Evolutionary conservation across 2,113 vertebrate genomes (phyloP).

Genomic region (Nansenia antarctica): DNA sequence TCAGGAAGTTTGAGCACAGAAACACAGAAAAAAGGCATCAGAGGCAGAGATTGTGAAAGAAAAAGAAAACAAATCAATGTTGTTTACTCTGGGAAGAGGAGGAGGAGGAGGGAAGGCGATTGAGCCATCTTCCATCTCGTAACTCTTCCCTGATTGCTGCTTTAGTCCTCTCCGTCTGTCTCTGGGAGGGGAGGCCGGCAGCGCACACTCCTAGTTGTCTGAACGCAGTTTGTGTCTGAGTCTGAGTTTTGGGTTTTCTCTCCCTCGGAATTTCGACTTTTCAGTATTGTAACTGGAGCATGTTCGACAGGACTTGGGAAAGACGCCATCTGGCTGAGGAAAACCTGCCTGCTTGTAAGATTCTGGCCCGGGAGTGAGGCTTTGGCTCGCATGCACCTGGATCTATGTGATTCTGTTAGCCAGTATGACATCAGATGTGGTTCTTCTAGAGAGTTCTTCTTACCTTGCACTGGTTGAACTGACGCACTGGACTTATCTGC

Average conservation of each 20-base stretch:
- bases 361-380: conserved; percentile 31
- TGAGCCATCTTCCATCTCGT: conserved; percentile 40
- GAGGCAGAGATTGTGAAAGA: conserved; percentile 14
- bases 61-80: conserved; percentile 60
- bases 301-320: conserved; percentile 58
- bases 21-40: conserved; percentile 37
- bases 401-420: conserved; percentile 43
- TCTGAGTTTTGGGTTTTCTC: conserved; percentile 40
- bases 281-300: conserved; percentile 39
- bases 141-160: conserved; percentile 53
- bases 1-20: conserved; percentile 55
- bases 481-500: conserved; percentile 33
- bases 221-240: conserved; percentile 25
- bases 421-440: conserved; percentile 38
- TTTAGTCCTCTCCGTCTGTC: conserved; percentile 15
- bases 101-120: conserved; percentile 15
- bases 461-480: conserved; percentile 34
- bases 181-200: conserved; percentile 36
- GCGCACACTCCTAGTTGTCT: conserved; percentile 32
- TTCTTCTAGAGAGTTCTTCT: conserved; percentile 8
- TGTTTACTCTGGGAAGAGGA: conserved; percentile 40
- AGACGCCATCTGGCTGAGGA: conserved; percentile 54
- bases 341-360: conserved; percentile 39
- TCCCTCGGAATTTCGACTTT: conserved; percentile 36
- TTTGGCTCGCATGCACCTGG: conserved; percentile 59